These are phyloP conservation scores for Chalcosyrphus nemorum DNA, from an alignment of 2,888 invertebrate genomes.

Conservation along the genomic window DNA sequence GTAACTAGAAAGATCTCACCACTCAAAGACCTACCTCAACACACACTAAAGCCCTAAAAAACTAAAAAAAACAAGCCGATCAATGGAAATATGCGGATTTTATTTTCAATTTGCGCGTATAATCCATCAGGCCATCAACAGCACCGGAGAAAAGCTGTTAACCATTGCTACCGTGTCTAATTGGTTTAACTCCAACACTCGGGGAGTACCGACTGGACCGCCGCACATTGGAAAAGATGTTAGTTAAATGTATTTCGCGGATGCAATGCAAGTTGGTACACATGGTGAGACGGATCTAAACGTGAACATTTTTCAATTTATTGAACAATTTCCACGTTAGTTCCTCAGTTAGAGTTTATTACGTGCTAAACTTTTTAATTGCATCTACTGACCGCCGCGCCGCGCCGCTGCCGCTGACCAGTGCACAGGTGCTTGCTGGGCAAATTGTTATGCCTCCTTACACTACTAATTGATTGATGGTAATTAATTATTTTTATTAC, in stretches of 20 bases:
- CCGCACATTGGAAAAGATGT: not conserved
- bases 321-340: slow-evolving; percentile 43
- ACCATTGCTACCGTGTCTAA: not conserved
- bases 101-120: not conserved
- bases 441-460: not conserved
- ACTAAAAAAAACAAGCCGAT: too few relatives aligned
- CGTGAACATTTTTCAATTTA: slow-evolving; percentile 45
- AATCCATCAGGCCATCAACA: too few relatives aligned
- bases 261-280: not conserved
- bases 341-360: slow-evolving; percentile 42
- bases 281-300: not conserved
- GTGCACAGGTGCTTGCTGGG: not conserved
- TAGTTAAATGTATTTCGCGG: not conserved
- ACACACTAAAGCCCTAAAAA: not conserved
- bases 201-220: not conserved
- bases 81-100: not conserved
- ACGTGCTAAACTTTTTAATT: slow-evolving; percentile 54
- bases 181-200: not conserved
- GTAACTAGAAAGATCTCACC: not conserved
- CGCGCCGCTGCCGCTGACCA: not conserved
- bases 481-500: slow-evolving; percentile 7
- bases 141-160: not conserved
- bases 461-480: not conserved
- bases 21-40: not conserved
- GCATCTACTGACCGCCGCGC: slow-evolving; percentile 4